Evolutionary conservation across 2,113 vertebrate species (phyloP), one percentile per base, ranked within the genome.

Genomic region (Gallinago jamesoni): DNA sequence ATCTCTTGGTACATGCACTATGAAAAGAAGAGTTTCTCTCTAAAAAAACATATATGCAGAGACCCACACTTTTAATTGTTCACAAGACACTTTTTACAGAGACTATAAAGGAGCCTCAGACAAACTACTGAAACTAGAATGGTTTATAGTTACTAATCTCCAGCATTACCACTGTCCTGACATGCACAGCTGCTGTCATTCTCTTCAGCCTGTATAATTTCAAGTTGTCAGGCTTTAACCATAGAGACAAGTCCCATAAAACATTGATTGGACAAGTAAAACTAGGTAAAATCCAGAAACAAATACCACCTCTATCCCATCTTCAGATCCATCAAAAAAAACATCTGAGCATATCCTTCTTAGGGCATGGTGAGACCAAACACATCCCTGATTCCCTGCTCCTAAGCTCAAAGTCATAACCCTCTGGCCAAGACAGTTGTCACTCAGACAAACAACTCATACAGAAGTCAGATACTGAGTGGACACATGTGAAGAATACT

Each of bases 181-280:
- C 45, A n/a, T 0, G 0, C 30, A 23, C 4, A 53, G 22, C 57
- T 68, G 62, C 17, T 76, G 31, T 63, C n/a, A 16, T 43, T 87
- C 30, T 68, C 37, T 66, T 84, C 23, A 77, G 21, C 33, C 14
- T 79, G 23, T 64, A 27, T 27, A 1, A 64, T 84, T 95, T 72
- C 39, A 25, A 52, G 15, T 35, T 79, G 48, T 37, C 57, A 90
- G 66, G 39, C 12, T 66, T 74, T 41, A 56, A 35, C 12, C 55
- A 23, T 7, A 47, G 37, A 79, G 39, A 11, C 1, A 1, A 27
- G 30, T 13, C 43, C 14, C 15, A 24, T 28, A 64, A 18, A n/a
- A 33, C 33, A 21, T 28, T 28, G 30, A 69, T 45, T 2, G 3
- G 64, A 48, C 22, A 37, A 59, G 24, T 18, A 59, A 87, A 92